phyloP scores from a whole-genome alignment of 2,888 invertebrate species.

The Rhimphoctona megacephalus region DNA sequence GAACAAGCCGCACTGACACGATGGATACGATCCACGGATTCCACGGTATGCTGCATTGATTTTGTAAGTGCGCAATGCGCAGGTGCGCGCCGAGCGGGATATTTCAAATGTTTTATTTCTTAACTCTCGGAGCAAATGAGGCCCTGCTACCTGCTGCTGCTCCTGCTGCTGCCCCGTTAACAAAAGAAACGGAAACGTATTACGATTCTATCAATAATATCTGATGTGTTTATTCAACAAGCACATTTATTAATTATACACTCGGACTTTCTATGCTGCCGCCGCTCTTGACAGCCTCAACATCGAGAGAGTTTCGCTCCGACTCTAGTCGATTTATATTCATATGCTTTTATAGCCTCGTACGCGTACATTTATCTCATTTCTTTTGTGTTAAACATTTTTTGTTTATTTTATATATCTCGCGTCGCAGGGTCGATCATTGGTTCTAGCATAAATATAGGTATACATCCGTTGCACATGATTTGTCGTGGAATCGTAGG shows the following conservation, averaged over 20 bases:
- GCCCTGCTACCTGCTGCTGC: neutral
- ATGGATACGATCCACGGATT: slow-evolving; percentile 33
- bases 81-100: slow-evolving; percentile 71
- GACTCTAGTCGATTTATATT: neutral
- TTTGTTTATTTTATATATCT: neutral
- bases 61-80: slow-evolving; percentile 81
- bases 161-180: neutral
- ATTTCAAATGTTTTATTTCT: slow-evolving; percentile 56
- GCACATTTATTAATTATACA: neutral
- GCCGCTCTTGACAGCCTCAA: neutral
- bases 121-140: neutral
- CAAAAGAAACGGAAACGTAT: neutral
- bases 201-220: neutral
- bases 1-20: slow-evolving; percentile 64
- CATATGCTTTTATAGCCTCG: slow-evolving; percentile 9
- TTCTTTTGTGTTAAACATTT: neutral
- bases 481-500: neutral
- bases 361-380: neutral
- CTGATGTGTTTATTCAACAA: neutral
- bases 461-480: neutral
- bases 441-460: neutral
- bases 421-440: neutral
- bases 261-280: neutral
- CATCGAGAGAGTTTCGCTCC: neutral
- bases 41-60: slow-evolving; percentile 78